Conservation (phyloP, 2,888 invertebrate genomes). For the Strigamia maritima region DNA sequence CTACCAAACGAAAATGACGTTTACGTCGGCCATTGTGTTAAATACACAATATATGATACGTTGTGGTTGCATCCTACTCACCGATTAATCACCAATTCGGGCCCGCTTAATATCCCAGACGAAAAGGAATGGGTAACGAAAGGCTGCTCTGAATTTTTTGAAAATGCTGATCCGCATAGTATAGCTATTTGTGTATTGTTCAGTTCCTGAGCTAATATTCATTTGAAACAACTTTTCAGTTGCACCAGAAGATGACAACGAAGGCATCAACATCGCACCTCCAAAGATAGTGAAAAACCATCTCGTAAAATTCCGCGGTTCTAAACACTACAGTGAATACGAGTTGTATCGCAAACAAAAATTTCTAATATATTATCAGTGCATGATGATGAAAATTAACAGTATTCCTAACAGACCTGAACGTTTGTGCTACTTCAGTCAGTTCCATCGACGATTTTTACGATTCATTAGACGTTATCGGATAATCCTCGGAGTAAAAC, state of each 20-base stretch:
- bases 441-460: constrained; percentile 12
- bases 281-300: constrained; percentile 2
- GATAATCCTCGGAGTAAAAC: not conserved
- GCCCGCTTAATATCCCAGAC: not conserved
- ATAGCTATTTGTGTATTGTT: not conserved
- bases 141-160: not conserved
- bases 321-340: not conserved
- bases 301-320: not conserved
- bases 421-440: constrained; percentile 28
- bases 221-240: not conserved
- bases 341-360: constrained; percentile 29
- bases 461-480: constrained; percentile 8
- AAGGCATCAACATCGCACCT: not conserved
- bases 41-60: not conserved
- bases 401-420: constrained; percentile 12
- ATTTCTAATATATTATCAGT: not conserved
- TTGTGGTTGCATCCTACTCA: not conserved
- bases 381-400: constrained; percentile 24
- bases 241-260: constrained; percentile 9
- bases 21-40: not conserved
- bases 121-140: not conserved
- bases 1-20: not conserved
- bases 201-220: not conserved
- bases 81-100: not conserved
- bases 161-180: not conserved